Percentiles rank a stretch among this genome's conserved stretches.
These are phyloP conservation scores for Tetanocera ferruginea DNA, from an alignment of 2,888 invertebrate genomes.

Conservation along the genomic window DNA sequence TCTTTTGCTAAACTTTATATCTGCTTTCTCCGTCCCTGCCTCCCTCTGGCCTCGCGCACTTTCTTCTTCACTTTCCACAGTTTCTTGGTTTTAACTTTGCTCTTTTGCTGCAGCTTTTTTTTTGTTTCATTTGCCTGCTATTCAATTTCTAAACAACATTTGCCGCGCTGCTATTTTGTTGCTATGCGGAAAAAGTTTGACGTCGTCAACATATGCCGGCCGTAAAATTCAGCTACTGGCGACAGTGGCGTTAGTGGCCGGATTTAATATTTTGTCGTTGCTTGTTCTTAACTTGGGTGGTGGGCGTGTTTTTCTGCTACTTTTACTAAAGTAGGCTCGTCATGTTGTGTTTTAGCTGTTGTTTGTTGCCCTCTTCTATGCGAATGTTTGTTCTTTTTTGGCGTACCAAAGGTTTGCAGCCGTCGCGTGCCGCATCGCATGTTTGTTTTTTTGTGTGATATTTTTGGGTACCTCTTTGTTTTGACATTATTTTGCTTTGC, in stretches of 20 bases:
- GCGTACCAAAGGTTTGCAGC: neutral
- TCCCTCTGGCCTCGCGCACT: neutral
- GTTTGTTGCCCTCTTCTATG: no score
- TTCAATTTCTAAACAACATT: neutral
- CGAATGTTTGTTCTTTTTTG: neutral
- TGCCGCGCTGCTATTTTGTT: conserved; percentile 39
- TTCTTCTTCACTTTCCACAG: neutral
- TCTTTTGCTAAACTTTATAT: neutral
- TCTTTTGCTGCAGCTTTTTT: neutral
- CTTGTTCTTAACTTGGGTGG: neutral
- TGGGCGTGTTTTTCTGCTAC: neutral
- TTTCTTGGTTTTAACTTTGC: neutral
- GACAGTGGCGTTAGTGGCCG: neutral
- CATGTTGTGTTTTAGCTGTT: neutral
- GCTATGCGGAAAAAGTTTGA: conserved; percentile 51
- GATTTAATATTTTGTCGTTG: neutral
- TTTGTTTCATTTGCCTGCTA: neutral
- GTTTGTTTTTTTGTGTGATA: neutral
- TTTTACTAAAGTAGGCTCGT: neutral
- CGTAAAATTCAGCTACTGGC: neutral
- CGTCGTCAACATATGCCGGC: neutral
- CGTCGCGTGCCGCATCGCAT: conserved; percentile 7
- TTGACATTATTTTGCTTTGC: neutral
- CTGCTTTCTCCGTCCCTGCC: conserved; percentile 25
- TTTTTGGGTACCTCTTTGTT: neutral